Percentiles rank a stretch among this genome's conserved stretches.
Evolutionary conservation across 2,888 invertebrate species (phyloP).

Genomic region (Hipparchia semele): DNA sequence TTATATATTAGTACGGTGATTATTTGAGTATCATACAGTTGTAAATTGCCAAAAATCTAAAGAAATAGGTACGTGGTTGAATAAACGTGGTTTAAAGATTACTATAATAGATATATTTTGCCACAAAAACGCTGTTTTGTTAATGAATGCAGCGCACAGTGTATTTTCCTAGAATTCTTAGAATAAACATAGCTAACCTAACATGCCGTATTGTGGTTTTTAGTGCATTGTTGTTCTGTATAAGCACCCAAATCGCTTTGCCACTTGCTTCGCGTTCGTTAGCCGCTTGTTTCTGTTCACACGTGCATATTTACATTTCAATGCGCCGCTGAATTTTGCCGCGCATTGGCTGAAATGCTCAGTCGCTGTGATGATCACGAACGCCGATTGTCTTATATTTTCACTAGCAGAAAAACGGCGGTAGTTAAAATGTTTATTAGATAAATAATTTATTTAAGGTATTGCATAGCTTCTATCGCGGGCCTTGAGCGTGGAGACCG

Average conservation of each 20-base stretch:
- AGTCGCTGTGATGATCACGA: conserved; percentile 40
- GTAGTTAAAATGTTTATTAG: neutral
- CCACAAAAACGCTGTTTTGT: too few relatives aligned
- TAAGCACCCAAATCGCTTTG: conserved; percentile 59
- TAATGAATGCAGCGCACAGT: too few relatives aligned
- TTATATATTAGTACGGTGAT: too few relatives aligned
- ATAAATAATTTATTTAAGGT: too few relatives aligned
- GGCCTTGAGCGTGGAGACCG: too few relatives aligned
- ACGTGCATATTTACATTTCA: conserved; percentile 68
- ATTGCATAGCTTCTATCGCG: too few relatives aligned
- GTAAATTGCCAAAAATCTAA: too few relatives aligned
- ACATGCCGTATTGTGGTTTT: conserved; percentile 31
- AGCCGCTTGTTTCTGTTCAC: conserved; percentile 68
- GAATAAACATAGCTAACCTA: neutral
- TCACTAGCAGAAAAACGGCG: neutral
- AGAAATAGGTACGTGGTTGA: too few relatives aligned
- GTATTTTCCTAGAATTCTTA: neutral
- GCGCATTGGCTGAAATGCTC: conserved; percentile 54
- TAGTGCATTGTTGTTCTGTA: conserved; percentile 36
- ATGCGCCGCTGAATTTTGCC: conserved; percentile 50
- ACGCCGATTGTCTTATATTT: conserved; percentile 31
- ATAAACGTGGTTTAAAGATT: too few relatives aligned
- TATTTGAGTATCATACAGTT: too few relatives aligned
- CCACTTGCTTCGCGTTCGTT: conserved; percentile 68
- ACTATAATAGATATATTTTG: too few relatives aligned